Conservation (phyloP, 2,888 invertebrate species). For the Monochamus alternatus region DNA sequence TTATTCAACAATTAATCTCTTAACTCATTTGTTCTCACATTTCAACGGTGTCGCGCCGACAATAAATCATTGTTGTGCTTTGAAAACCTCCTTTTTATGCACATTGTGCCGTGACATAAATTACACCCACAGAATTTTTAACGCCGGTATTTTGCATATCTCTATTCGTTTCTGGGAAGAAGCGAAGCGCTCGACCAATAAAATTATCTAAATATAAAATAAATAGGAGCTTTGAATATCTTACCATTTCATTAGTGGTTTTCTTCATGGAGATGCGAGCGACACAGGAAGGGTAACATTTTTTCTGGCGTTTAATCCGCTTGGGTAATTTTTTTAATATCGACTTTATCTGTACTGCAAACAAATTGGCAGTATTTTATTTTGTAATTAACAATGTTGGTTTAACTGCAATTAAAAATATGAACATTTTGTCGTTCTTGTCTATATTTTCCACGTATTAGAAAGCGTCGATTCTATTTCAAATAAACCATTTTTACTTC, state of each 20-base stretch:
- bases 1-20: conserved; percentile 35
- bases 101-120: conserved; percentile 38
- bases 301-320: too few species aligned
- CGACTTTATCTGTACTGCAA: too few species aligned
- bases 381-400: too few species aligned
- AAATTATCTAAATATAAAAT: conserved; percentile 22
- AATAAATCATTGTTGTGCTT: conserved; percentile 36
- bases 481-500: too few species aligned
- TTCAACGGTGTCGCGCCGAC: conserved; percentile 29
- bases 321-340: too few species aligned
- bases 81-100: conserved; percentile 35
- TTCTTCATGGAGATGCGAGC: background rate
- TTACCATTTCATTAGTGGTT: background rate
- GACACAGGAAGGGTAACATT: background rate
- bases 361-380: too few species aligned
- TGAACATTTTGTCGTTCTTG: too few species aligned
- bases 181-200: conserved; percentile 18
- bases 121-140: conserved; percentile 41
- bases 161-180: conserved; percentile 33
- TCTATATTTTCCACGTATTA: too few species aligned
- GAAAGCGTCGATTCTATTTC: too few species aligned
- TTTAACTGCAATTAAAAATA: too few species aligned
- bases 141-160: conserved; percentile 34
- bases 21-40: conserved; percentile 34
- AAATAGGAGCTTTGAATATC: conserved; percentile 4